These are phyloP conservation scores for Adoxophyes honmai DNA, from an alignment of 1,140 invertebrate species.

Conservation along the genomic window DNA sequence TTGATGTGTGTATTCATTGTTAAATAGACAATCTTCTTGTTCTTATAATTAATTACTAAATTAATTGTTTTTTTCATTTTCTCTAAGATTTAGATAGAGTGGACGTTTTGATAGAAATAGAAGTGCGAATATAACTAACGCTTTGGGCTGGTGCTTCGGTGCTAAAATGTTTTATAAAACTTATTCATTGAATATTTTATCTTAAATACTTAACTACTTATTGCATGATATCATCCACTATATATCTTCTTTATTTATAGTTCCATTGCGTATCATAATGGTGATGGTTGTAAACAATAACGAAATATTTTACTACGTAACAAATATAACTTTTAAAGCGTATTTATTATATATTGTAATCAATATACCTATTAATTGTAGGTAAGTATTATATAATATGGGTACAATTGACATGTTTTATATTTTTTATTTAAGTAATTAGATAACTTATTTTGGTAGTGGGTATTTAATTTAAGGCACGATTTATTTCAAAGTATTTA, in stretches of 20 bases:
- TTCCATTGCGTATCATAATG: constrained; percentile 70
- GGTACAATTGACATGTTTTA: not conserved
- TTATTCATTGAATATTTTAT: not conserved
- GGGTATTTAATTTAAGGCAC: constrained; percentile 3
- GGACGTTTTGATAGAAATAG: not conserved
- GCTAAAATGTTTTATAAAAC: not conserved
- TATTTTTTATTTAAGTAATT: constrained; percentile 4
- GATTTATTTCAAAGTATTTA: not conserved
- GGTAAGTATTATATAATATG: constrained; percentile 1
- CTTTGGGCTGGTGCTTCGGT: not conserved
- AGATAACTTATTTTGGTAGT: not conserved
- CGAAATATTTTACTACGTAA: constrained; percentile 1
- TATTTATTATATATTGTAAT: not conserved
- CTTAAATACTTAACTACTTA: constrained; percentile 9
- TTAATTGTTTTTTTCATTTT: no score
- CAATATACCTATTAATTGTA: not conserved
- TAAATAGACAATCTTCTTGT: no score
- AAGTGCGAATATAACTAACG: not conserved
- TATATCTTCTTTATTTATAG: constrained; percentile 42
- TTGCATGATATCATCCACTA: constrained; percentile 55
- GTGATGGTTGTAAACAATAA: constrained; percentile 65
- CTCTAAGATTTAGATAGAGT: no score
- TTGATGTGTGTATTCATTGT: no score
- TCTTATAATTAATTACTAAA: no score
- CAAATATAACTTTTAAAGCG: not conserved